Evolutionary conservation across 2,888 invertebrate genomes (phyloP), one percentile per base, ranked within the genome.

Genomic region (Chirona hameri): DNA sequence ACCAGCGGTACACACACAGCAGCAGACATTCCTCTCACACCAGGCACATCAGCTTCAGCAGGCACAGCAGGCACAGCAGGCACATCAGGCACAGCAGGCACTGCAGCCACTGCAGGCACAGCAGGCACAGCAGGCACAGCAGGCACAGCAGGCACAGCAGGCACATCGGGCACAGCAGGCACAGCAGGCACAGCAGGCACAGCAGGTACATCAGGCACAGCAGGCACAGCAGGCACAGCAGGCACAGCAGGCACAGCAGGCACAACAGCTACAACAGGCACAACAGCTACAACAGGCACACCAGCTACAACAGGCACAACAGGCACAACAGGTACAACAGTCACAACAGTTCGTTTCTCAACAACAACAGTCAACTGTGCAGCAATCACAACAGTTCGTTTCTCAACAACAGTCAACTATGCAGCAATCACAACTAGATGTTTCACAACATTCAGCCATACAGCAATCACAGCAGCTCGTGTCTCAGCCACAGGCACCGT

Each of bases 291-390:
- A 57, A 21, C 60, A 82, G 48, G 48, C 27, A 21, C 81, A 80
- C 24, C 76, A 55, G 48, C 39, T n/a, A n/a, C 82, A 82, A n/a
- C 82, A 79, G 60, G 18, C n/a, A n/a, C 72, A 57, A 9, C 81
- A 81, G 27, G 27, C 46, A 21, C 29, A 69, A 65, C 80, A 83
- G 31, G 46, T 29, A 14, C 79, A 79, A 14, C 46, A 69, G 48
- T 31, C 80, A 31, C 82, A 82, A n/a, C 81, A 55, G 69, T 29
- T 65, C 48, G 27, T 24, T 15, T 81, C 55, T 15, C 55, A 81
- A 65, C 81, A n/a, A 15, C 55, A 60, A 15, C 81, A 81, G 81
- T 29, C 60, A 60, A 10, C 21, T 60, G 2, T 24, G 3, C 60
- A 29, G 69, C 81, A 52, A 14, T 24, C 18, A n/a, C 55, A 9